A percentile compares a stretch with the other conserved stretches of the same genome.
phyloP scores from a whole-genome alignment of 1,140 invertebrate genomes.

The Sycobia sp. region DNA sequence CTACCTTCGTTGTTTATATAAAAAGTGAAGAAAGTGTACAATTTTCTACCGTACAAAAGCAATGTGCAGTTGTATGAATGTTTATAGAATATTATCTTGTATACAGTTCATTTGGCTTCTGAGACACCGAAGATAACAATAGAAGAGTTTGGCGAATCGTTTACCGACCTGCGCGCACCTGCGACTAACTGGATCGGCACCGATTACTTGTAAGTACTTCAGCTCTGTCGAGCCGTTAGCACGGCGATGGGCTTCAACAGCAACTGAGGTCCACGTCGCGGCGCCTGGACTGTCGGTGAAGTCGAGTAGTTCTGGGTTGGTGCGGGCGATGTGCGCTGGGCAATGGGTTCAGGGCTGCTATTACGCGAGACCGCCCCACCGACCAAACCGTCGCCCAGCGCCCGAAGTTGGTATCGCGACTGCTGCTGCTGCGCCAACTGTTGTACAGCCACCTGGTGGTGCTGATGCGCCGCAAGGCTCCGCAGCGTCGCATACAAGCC shows the following conservation, averaged over 20 bases:
- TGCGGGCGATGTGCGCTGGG: conserved; percentile 48
- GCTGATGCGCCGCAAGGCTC: conserved; percentile 54
- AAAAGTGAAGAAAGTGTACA: no score
- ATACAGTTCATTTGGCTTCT: no score
- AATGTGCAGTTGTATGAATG: no score
- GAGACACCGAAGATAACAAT: no score
- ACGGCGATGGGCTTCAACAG: conserved; percentile 57
- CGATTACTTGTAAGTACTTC: no score
- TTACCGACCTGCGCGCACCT: no score
- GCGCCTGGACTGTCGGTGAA: background rate
- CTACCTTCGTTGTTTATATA: no score
- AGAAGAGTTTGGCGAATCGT: no score
- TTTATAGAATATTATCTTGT: no score
- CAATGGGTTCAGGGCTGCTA: conserved; percentile 62
- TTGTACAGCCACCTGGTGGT: conserved; percentile 39
- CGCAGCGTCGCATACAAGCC: conserved; percentile 63
- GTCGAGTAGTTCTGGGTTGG: conserved; percentile 27
- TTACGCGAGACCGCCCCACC: conserved; percentile 57
- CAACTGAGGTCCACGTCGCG: conserved; percentile 39
- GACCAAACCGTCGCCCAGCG: conserved; percentile 45
- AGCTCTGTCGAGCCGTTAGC: conserved; percentile 56
- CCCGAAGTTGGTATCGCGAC: conserved; percentile 17
- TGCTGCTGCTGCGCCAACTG: conserved; percentile 17
- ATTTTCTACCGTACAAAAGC: no score
- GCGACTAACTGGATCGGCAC: no score